A percentile compares a stretch with the other conserved stretches of the same genome.
Conservation (phyloP, 30 jellyfish, hydroid and myxozoan species). For the Pelagia noctiluca region DNA sequence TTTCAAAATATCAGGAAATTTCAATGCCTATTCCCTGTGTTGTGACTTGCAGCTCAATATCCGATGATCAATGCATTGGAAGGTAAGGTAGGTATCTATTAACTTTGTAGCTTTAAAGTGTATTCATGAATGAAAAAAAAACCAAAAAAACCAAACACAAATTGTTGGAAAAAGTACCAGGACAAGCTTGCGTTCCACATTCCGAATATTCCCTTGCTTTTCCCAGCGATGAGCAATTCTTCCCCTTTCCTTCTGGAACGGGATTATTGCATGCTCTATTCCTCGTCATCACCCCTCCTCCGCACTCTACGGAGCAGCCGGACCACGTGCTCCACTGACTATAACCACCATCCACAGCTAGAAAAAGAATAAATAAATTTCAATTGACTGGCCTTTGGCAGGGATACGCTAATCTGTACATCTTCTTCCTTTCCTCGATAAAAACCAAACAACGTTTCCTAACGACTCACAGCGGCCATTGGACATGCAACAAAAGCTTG, state of each 20-base stretch:
- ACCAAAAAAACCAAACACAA: not conserved
- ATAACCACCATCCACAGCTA: slow-evolving; percentile 76
- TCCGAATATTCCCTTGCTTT: slow-evolving; percentile 47
- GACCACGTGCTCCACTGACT: slow-evolving; percentile 78
- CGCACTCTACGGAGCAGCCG: slow-evolving; percentile 71
- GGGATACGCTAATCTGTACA: not conserved
- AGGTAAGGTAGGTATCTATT: not conserved
- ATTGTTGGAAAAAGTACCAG: slow-evolving; percentile 21
- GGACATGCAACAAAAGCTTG: no score
- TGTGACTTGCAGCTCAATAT: no score
- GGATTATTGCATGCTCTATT: slow-evolving; percentile 76
- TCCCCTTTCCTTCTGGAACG: slow-evolving; percentile 61
- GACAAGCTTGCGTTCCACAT: slow-evolving; percentile 62
- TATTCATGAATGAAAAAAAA: not conserved
- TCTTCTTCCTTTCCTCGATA: not conserved
- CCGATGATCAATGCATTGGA: no score
- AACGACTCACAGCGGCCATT: no score
- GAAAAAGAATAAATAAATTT: not conserved
- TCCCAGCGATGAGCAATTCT: slow-evolving; percentile 58
- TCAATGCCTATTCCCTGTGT: no score
- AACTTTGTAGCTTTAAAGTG: not conserved
- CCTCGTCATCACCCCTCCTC: slow-evolving; percentile 66
- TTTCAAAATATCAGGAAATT: no score
- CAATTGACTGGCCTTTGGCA: no score
- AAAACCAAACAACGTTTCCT: no score